These are phyloP conservation scores for Dendrolimus kikuchii DNA, from an alignment of 1,140 invertebrate genomes.

Conservation along the genomic window DNA sequence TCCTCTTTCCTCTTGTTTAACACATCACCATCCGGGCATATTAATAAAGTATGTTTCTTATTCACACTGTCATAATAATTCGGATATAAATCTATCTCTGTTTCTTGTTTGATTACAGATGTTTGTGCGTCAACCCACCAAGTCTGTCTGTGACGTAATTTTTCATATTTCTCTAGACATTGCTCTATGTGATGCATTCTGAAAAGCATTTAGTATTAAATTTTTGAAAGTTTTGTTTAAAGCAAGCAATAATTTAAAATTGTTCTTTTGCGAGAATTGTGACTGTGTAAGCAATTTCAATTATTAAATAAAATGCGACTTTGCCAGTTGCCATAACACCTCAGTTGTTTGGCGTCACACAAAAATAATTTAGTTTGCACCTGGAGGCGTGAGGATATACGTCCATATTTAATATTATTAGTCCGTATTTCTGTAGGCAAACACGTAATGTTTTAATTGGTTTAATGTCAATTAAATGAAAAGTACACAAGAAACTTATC, in stretches of 20 bases:
- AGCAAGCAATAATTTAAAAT: background rate
- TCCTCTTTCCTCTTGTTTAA: slow-evolving; percentile 49
- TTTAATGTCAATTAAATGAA: too few species aligned
- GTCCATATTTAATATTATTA: too few species aligned
- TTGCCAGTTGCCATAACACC: too few species aligned
- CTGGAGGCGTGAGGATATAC: too few species aligned
- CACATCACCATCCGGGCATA: slow-evolving; percentile 59
- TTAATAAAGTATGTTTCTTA: slow-evolving; percentile 49
- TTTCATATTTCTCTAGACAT: slow-evolving; percentile 50
- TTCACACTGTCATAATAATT: slow-evolving; percentile 41
- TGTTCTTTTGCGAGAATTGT: too few species aligned
- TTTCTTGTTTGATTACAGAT: slow-evolving; percentile 27
- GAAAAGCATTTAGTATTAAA: slow-evolving; percentile 19
- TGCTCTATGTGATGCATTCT: slow-evolving; percentile 58
- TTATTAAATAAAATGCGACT: too few species aligned
- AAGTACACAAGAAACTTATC: too few species aligned
- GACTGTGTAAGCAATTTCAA: too few species aligned
- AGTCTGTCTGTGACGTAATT: slow-evolving; percentile 49
- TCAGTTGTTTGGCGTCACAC: too few species aligned
- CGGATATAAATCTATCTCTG: slow-evolving; percentile 19
- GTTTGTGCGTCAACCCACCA: slow-evolving; percentile 46
- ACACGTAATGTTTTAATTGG: too few species aligned
- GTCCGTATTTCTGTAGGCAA: too few species aligned
- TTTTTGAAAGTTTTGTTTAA: background rate
- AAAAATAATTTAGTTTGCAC: too few species aligned